Evolutionary conservation across 2,888 invertebrate species (phyloP), one percentile per base, ranked within the genome.

Genomic region (Tinea trinotella): DNA sequence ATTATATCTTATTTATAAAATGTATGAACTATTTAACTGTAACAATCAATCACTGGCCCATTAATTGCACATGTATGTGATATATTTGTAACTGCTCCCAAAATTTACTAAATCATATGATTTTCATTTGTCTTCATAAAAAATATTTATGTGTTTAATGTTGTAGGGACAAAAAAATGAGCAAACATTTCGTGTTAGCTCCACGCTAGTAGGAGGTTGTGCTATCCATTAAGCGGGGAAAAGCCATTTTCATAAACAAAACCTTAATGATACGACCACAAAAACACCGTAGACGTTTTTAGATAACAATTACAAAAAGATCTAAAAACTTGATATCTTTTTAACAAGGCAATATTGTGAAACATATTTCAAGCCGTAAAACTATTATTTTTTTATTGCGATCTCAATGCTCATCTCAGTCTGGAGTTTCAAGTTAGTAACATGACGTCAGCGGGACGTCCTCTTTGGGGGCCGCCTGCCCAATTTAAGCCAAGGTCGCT

Each of bases 401-500:
- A 30, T 30, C 30, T 30, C 9, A 30, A 40, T 40, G 40, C 2
- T 40, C 15, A 15, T 40, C 40, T 6, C 17, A n/a, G 48, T 17
- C 48, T 13, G 48, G 48, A 48, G 48, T 18, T 17, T 24, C 24
- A 24, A 50, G 50, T 24, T 50, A n/a, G 50, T 18, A 50, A 12
- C 13, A 50, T 50, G 50, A 50, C 50, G 50, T 50, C 50, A 50
- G 22, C 24, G 24, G 50, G 50, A 50, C 50, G 50, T 50, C 50
- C 48, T 50, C 24, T 18, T 19, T 20, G 24, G 50, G 49, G 50
- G 13, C 50, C 50, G 22, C 50, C 12, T 50, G 50, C 3, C 50
- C 50, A 50, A 50, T 50, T 50, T 50, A 50, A 50, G 50, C 50
- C 50, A 50, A 50, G 50, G 50, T 50, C 50, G 24, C 18, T 24